These are phyloP conservation scores for Lordiphosa mommai DNA, from an alignment of 1,140 invertebrate species.

Conservation along the genomic window DNA sequence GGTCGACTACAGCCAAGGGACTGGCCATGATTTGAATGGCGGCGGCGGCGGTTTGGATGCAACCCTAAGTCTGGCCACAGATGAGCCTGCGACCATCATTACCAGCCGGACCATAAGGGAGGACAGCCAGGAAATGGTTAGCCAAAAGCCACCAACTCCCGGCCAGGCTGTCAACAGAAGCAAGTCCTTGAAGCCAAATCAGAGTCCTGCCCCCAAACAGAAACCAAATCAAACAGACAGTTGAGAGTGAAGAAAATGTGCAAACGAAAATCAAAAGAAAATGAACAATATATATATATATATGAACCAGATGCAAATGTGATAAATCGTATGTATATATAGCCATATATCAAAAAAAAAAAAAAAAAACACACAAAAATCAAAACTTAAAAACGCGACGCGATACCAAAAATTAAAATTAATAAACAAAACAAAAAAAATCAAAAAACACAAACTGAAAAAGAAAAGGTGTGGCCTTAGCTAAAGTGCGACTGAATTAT, in stretches of 20 bases:
- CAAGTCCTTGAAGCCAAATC: no score
- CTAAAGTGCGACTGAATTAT: constrained; percentile 61
- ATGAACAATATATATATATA: constrained; percentile 26
- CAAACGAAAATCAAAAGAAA: constrained; percentile 4
- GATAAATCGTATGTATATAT: constrained; percentile 71
- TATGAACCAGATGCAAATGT: constrained; percentile 58
- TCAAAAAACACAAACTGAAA: no score
- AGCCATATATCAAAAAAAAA: constrained; percentile 59
- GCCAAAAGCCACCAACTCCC: constrained; percentile 13
- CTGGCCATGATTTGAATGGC: constrained; percentile 6
- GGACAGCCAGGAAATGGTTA: constrained; percentile 29
- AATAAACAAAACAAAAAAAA: constrained; percentile 21
- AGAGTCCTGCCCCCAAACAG: no score
- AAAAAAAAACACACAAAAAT: constrained; percentile 49
- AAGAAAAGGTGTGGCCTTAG: constrained; percentile 69
- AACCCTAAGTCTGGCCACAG: constrained; percentile 10
- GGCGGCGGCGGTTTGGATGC: constrained; percentile 38
- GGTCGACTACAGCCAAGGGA: constrained; percentile 55
- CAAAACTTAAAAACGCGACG: constrained; percentile 33
- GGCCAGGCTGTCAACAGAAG: no score
- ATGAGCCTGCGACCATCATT: constrained; percentile 3
- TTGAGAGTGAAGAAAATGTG: neutral
- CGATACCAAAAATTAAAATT: constrained; percentile 18
- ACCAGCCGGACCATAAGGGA: constrained; percentile 28
- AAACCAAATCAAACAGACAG: no score